These are phyloP conservation scores for Drosophila sp. DNA, from an alignment of 1,140 invertebrate genomes.

Conservation along the genomic window DNA sequence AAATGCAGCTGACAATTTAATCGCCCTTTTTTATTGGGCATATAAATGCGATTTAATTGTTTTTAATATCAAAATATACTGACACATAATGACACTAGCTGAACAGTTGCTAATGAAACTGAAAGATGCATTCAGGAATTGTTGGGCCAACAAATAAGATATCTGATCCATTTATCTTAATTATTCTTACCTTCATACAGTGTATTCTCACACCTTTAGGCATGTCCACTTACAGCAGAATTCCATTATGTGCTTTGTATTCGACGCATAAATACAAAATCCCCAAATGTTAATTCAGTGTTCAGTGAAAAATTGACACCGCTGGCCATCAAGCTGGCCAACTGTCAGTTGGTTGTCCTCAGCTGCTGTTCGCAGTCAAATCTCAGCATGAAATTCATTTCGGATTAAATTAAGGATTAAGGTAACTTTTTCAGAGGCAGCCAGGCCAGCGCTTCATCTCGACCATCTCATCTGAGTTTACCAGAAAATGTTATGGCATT, in stretches of 20 bases:
- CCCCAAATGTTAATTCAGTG: constrained; percentile 48
- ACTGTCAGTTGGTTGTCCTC: constrained; percentile 4
- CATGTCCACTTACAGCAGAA: constrained; percentile 30
- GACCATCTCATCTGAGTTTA: constrained; percentile 10
- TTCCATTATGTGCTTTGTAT: constrained; percentile 44
- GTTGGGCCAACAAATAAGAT: neutral
- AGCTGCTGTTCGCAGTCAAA: constrained; percentile 43
- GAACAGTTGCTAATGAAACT: neutral
- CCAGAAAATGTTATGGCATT: constrained; percentile 30
- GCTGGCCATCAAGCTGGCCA: neutral
- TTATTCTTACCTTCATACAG: neutral
- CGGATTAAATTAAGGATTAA: constrained; percentile 73
- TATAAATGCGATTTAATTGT: no score
- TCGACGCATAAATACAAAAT: constrained; percentile 37
- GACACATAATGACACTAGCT: neutral
- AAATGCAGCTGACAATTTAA: no score
- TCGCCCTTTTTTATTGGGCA: no score
- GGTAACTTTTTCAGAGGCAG: constrained; percentile 65
- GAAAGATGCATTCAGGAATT: no score
- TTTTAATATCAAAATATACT: neutral
- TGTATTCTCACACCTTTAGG: neutral
- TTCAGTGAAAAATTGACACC: constrained; percentile 46
- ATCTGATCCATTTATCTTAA: neutral
- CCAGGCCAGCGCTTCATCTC: constrained; percentile 5
- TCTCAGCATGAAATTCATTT: constrained; percentile 77